phyloP scores from a whole-genome alignment of 2,113 vertebrate species.

The Platanista minor region DNA sequence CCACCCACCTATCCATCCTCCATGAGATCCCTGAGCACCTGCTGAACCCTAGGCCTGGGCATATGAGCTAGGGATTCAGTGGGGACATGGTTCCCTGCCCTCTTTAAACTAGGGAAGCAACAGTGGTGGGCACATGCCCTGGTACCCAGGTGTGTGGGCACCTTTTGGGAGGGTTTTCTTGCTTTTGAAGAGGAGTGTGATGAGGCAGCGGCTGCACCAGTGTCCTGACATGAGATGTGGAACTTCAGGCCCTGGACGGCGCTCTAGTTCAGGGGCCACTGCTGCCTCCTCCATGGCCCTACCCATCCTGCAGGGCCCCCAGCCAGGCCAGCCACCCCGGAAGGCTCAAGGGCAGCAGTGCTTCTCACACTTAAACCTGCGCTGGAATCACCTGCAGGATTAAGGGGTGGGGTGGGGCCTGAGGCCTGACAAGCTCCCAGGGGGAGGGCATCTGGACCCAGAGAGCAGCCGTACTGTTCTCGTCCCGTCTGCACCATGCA shows the following conservation, averaged over 20 bases:
- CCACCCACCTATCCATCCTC: background rate
- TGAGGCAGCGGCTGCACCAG: fast-evolving
- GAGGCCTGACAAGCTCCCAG: background rate
- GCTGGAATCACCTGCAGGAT: background rate
- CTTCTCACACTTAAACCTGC: background rate
- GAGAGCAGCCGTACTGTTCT: too few species aligned
- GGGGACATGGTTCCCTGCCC: fast-evolving
- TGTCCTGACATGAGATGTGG: fast-evolving
- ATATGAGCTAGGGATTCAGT: fast-evolving
- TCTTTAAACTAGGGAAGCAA: fast-evolving
- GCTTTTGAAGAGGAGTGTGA: background rate
- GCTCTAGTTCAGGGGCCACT: fast-evolving
- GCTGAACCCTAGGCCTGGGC: background rate
- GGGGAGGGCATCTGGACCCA: too few species aligned
- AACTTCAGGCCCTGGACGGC: fast-evolving
- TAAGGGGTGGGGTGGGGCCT: too few species aligned
- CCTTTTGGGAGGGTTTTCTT: background rate
- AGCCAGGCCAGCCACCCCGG: background rate
- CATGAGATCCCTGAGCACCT: background rate
- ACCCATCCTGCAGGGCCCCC: fast-evolving
- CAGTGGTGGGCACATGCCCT: background rate
- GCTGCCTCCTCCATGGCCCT: fast-evolving
- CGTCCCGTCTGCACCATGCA: too few species aligned
- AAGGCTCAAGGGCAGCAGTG: background rate
- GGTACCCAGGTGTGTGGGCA: fast-evolving